Conservation (phyloP, 2,888 invertebrate species). For the Drosophila falleni region DNA sequence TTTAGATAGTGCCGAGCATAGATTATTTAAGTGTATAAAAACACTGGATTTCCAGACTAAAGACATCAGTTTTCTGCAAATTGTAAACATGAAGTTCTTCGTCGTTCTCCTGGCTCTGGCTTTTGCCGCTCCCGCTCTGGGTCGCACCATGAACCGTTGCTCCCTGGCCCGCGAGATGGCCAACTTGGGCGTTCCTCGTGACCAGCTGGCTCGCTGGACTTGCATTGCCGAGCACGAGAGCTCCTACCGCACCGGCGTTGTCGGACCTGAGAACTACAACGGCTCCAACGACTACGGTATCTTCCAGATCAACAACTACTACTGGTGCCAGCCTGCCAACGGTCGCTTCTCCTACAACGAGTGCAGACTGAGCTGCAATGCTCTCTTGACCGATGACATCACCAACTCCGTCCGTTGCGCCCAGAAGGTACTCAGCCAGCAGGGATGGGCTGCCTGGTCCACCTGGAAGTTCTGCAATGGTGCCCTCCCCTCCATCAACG, state of each 20-base stretch:
- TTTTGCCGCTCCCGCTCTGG: conserved; percentile 57
- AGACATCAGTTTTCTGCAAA: conserved; percentile 45
- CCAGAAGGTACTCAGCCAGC: conserved; percentile 64
- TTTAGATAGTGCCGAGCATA: conserved; percentile 10
- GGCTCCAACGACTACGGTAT: conserved; percentile 85
- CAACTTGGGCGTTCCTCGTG: conserved; percentile 68
- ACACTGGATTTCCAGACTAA: background rate
- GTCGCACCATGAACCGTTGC: conserved; percentile 67
- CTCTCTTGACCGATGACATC: conserved; percentile 76
- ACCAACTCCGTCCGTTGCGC: conserved; percentile 73
- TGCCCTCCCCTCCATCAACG: conserved; percentile 62
- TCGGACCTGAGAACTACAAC: conserved; percentile 85
- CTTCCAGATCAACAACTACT: conserved; percentile 83
- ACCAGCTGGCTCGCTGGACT: conserved; percentile 65
- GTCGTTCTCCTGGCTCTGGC: conserved; percentile 52
- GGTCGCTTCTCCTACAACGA: conserved; percentile 73
- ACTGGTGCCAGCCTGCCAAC: conserved; percentile 79
- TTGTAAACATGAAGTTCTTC: conserved; percentile 42
- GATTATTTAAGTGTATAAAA: conserved; percentile 39
- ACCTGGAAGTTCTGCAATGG: conserved; percentile 74
- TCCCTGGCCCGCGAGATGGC: conserved; percentile 69
- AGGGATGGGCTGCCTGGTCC: conserved; percentile 82
- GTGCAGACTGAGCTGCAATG: conserved; percentile 73
- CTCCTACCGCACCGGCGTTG: conserved; percentile 84
- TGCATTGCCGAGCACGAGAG: conserved; percentile 75